Conservation (phyloP, 1,140 invertebrate species). For the Sarcophaga peregrina region DNA sequence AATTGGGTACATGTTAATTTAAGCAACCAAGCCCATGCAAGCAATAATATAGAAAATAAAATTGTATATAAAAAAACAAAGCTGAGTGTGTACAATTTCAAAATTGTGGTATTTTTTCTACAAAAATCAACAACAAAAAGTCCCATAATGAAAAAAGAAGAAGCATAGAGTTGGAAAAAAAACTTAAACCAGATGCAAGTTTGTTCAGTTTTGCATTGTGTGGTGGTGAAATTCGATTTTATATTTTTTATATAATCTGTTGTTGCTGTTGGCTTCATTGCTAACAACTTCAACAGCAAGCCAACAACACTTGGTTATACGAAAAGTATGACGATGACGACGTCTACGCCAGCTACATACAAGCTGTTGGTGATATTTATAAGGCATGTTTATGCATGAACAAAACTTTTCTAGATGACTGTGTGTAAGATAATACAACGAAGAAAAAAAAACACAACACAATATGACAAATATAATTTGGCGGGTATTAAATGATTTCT, state of each 20-base stretch:
- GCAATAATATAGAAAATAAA: constrained; percentile 4
- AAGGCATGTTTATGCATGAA: background rate
- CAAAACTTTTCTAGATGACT: constrained; percentile 10
- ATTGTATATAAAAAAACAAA: background rate
- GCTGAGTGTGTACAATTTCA: constrained; percentile 34
- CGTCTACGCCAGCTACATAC: background rate
- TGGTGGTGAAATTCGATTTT: constrained; percentile 37
- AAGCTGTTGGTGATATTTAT: background rate
- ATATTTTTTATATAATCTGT: background rate
- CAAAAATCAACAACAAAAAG: background rate
- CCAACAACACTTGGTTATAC: background rate
- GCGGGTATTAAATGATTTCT: constrained; percentile 23
- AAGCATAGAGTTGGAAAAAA: background rate
- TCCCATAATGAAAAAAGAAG: background rate
- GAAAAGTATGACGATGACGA: background rate
- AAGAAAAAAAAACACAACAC: background rate
- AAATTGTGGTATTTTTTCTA: background rate
- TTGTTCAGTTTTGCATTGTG: background rate
- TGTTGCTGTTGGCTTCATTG: background rate
- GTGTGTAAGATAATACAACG: background rate
- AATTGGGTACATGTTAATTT: constrained; percentile 29
- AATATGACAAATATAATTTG: constrained; percentile 26
- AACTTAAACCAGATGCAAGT: constrained; percentile 16
- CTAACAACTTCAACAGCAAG: background rate
- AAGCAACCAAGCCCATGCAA: constrained; percentile 26